A percentile compares a stretch with the other conserved stretches of the same genome.
phyloP scores from a whole-genome alignment of 2,113 vertebrate species.

The Epinephelus cyanopodus region DNA sequence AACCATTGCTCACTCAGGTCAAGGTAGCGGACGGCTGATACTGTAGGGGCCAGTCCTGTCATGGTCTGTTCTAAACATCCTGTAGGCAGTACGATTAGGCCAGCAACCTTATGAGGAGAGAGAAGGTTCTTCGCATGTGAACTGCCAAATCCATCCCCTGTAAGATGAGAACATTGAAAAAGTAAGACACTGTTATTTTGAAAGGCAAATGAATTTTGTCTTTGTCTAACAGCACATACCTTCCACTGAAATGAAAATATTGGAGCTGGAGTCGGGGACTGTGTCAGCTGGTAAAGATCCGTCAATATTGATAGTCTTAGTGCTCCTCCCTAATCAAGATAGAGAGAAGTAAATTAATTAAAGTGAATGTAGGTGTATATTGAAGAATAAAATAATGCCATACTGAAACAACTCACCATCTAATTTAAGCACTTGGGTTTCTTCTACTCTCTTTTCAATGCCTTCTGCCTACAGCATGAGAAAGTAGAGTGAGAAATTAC shows the following conservation, averaged over 20 bases:
- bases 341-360: neutral
- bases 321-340: conserved; percentile 61
- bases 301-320: conserved; percentile 9
- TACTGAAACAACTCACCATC: conserved; percentile 64
- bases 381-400: neutral
- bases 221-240: conserved; percentile 57
- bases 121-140: conserved; percentile 79
- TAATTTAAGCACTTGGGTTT: conserved; percentile 58
- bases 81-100: conserved; percentile 77
- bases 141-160: conserved; percentile 69
- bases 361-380: neutral
- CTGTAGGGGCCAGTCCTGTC: conserved; percentile 79
- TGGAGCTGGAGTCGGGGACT: conserved; percentile 73
- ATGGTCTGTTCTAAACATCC: conserved; percentile 91
- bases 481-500: conserved; percentile 1
- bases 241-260: conserved; percentile 80
- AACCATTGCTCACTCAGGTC: conserved; percentile 87
- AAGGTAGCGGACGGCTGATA: conserved; percentile 86
- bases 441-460: conserved; percentile 56
- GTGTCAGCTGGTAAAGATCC: conserved; percentile 72
- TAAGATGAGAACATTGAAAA: neutral
- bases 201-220: neutral
- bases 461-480: conserved; percentile 78
- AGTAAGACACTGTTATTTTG: neutral
- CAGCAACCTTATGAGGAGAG: conserved; percentile 74